Base-by-base conservation (phyloP, 37 sponge, comb jelly and placozoan species). In the Cliona cf. orientalis region DNA sequence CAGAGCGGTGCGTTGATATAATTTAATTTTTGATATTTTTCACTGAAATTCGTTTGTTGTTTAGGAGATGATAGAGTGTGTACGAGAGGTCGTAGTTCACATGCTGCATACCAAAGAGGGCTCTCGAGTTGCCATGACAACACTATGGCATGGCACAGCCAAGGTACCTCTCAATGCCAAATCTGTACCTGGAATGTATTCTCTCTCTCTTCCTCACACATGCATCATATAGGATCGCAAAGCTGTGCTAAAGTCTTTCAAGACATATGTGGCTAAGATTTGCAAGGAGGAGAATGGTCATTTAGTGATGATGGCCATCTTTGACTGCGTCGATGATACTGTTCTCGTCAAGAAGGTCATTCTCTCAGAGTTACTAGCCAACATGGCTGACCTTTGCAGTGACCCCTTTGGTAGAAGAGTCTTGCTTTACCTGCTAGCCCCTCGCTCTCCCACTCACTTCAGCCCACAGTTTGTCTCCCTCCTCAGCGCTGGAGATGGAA, bases 291-390 rank as follows among this genome's bases (percentile, higher is more conserved):
- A 95, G 69, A 86, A 95, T 69, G 96, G 99, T 9, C 91, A 95
- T 58, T 55, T 91, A 3, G 90, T 91, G 32, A 63, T 98, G 66
- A 69, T 93, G 65, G 94, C 90, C 28, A 34, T 93, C 37, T 98
- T 95, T 86, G 99, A 98, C 80, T 78, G 83, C 40, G 88, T 95
- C 9, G 99, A 98, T 84, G 99, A 98, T 86, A 98, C 99, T 46
- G 96, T 95, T 0, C 80, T 98, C 3, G 88, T 98, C 23, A 80
- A 43, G 74, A 98, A 98, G 64, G 71, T 85, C 0, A 34, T 98
- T 11, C 66, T 93, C 26, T 80, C 87, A 38, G 91, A 93, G 57
- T 84, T 78, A 67, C 19, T 9, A 29, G 3, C 5, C 59, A 31
- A 29, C 26, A 4, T 98, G 32, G 87, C 86, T 38, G 93, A 91